Evolutionary conservation across 2,113 vertebrate species (phyloP), one percentile per base, ranked within the genome.

Genomic region (Anser cygnoides): DNA sequence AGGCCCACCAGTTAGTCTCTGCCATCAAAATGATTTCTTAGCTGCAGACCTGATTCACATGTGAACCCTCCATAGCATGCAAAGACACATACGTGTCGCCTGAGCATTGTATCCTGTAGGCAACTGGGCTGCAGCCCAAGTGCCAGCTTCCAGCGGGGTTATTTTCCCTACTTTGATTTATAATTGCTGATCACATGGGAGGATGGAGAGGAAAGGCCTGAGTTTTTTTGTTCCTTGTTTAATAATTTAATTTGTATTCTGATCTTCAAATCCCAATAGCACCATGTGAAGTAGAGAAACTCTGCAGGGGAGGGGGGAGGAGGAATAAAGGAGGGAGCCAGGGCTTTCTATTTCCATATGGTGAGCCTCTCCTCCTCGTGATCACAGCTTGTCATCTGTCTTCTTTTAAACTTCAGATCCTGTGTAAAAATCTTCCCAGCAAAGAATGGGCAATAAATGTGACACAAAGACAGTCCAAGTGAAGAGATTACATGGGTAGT

Each of bases 321-420:
- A 96, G 93, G 93, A 74, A 78, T 77, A 33, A 58, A 65, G 86
- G 84, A 95, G 89, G 74, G 93, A 96, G 96, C 92, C 95, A 96
- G 95, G 80, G 90, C 92, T 97, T 95, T 97, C 89, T 89, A 68
- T 93, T 96, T 96, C 95, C 96, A 97, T 96, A 95, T 96, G 96
- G 95, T 93, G 89, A 97, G 95, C 84, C 84, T 96, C 95, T 94
- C 86, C 66, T 96, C 84, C 92, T 94, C 5, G 46, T 26, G 54
- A 95, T 96, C 95, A 93, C 95, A 95, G 95, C 95, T 96, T 96
- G 95, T 93, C 96, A 96, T 96, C 96, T 96, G 95, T 97, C 96
- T 97, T 96, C 92, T 96, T 94, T 97, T 95, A 96, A 96, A 96
- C 92, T 94, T 96, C 95, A 96, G 93, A 94, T 96, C 93, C 92